Evolutionary conservation across 2,797 vertebrate species (phyloP).

Genomic region (Falco novaeseelandiae): DNA sequence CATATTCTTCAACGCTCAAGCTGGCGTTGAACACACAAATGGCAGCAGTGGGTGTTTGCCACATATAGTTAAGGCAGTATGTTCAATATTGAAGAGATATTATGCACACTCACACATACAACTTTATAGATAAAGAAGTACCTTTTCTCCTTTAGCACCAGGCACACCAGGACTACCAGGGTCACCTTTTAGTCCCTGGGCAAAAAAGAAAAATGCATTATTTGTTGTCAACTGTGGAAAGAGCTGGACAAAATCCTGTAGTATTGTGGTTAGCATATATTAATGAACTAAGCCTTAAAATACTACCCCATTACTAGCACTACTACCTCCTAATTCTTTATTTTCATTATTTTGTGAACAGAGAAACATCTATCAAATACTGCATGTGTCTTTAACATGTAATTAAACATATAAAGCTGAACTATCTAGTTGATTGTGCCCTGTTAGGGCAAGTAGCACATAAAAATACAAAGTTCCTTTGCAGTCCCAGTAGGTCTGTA

Average conservation of each 20-base stretch:
- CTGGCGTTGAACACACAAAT: not conserved
- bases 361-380: not conserved
- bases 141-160: constrained; percentile 91
- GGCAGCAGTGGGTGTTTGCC: not conserved
- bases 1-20: not conserved
- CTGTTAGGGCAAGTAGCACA: not conserved
- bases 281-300: not conserved
- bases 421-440: not conserved
- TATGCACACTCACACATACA: not conserved
- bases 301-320: not conserved
- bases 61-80: fast-evolving
- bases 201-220: constrained; percentile 62
- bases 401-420: not conserved
- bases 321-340: not conserved
- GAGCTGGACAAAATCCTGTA: not conserved
- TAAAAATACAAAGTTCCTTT: not conserved
- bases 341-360: not conserved
- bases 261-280: not conserved
- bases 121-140: constrained; percentile 39
- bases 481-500: not conserved
- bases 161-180: constrained; percentile 80
- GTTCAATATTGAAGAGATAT: not conserved
- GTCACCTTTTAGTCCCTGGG: constrained; percentile 89
- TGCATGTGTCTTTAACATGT: not conserved
- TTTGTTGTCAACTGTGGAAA: not conserved